Evolutionary conservation across 2,888 invertebrate genomes (phyloP).

Genomic region (Allacma fusca): DNA sequence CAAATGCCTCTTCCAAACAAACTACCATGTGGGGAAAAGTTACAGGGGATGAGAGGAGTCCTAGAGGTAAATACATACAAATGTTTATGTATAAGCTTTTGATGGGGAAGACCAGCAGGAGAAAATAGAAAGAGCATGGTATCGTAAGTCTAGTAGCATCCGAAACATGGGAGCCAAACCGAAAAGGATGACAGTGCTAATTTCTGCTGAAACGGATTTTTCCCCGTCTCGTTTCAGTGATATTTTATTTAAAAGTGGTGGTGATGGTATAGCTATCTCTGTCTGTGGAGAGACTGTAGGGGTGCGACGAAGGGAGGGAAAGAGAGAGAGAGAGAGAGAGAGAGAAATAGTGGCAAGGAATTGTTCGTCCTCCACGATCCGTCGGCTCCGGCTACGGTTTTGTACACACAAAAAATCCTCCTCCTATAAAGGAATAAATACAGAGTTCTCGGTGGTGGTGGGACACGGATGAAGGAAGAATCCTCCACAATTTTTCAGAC

Average conservation of each 20-base stretch:
- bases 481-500: conserved; percentile 30
- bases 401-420: neutral
- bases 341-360: conserved; percentile 13
- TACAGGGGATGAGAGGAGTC: neutral
- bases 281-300: neutral
- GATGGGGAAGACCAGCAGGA: too few species aligned
- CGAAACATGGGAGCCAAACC: conserved; percentile 5
- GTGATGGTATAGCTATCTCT: neutral
- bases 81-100: too few species aligned
- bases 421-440: neutral
- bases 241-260: conserved; percentile 40
- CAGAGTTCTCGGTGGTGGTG: neutral
- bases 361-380: conserved; percentile 26
- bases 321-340: conserved; percentile 15
- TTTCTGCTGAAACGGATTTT: conserved; percentile 46
- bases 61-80: neutral
- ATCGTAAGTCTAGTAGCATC: too few species aligned
- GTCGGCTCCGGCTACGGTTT: neutral
- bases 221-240: conserved; percentile 23
- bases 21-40: neutral
- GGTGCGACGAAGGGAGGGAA: neutral
- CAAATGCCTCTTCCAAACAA: neutral
- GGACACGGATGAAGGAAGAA: conserved; percentile 31
- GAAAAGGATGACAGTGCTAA: conserved; percentile 57
- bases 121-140: too few species aligned